phyloP scores from a whole-genome alignment of 2,797 vertebrate species.

The Gallinago nigripennis region DNA sequence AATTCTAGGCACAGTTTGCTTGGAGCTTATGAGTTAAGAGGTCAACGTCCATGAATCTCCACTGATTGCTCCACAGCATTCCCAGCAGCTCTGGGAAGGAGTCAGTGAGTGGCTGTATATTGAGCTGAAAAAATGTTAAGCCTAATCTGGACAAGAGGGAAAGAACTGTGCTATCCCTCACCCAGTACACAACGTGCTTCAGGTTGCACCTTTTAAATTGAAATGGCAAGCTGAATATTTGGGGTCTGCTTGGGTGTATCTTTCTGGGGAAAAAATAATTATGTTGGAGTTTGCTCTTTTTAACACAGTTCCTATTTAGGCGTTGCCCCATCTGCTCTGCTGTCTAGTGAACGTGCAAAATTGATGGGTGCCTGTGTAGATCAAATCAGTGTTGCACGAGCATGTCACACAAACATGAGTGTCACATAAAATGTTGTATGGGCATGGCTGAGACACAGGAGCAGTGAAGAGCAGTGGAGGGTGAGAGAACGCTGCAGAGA shows the following conservation, averaged over 20 bases:
- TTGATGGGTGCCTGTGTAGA: neutral
- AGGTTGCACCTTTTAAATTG: neutral
- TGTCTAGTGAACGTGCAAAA: fast-evolving
- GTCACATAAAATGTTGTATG: neutral
- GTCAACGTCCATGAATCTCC: neutral
- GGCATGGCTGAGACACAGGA: neutral
- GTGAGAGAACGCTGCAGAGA: neutral
- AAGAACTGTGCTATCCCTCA: neutral
- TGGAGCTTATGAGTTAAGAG: neutral
- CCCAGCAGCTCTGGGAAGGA: neutral
- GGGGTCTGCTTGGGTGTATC: neutral
- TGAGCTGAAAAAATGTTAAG: neutral
- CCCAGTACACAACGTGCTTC: neutral
- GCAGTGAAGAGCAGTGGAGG: neutral
- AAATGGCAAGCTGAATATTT: neutral
- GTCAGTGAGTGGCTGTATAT: neutral
- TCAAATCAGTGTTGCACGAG: fast-evolving
- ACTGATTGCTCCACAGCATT: neutral
- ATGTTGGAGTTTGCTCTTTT: neutral
- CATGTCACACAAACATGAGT: fast-evolving
- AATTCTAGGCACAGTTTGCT: neutral
- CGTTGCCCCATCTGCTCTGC: neutral
- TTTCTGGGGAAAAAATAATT: neutral
- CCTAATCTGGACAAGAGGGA: neutral
- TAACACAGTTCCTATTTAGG: neutral